Conservation (phyloP, 1,140 invertebrate species). For the Aphelinus certus region DNA sequence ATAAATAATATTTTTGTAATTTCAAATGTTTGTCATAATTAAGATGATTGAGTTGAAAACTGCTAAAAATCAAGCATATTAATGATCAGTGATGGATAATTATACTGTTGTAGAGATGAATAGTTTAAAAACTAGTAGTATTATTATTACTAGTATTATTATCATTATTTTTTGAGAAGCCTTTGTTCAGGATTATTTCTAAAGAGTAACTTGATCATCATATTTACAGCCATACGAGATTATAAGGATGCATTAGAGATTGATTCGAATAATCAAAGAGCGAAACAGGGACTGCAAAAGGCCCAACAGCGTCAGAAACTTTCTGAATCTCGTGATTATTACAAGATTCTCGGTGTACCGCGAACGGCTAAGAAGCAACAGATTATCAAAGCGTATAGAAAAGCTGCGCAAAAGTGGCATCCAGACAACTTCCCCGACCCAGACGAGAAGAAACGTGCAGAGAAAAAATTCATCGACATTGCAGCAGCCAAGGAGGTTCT, state of each 20-base stretch:
- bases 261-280: conserved; percentile 82
- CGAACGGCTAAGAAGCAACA: conserved; percentile 91
- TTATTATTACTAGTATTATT: background rate
- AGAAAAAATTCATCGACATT: conserved; percentile 99
- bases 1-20: no score
- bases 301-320: conserved; percentile 96
- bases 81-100: no score
- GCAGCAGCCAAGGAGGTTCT: conserved; percentile 97
- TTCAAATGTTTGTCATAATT: no score
- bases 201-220: background rate
- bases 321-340: conserved; percentile 95
- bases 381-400: conserved; percentile 96
- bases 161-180: background rate
- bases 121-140: no score
- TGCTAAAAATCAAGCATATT: no score
- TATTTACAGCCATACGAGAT: conserved; percentile 81
- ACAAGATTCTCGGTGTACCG: conserved; percentile 93
- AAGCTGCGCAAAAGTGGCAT: conserved; percentile 98
- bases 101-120: no score
- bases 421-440: conserved; percentile 93
- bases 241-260: conserved; percentile 88
- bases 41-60: no score
- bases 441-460: conserved; percentile 93
- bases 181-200: no score
- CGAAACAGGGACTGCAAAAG: conserved; percentile 87